Conservation (phyloP, 2,113 vertebrate genomes). For the Saguinus midas region DNA sequence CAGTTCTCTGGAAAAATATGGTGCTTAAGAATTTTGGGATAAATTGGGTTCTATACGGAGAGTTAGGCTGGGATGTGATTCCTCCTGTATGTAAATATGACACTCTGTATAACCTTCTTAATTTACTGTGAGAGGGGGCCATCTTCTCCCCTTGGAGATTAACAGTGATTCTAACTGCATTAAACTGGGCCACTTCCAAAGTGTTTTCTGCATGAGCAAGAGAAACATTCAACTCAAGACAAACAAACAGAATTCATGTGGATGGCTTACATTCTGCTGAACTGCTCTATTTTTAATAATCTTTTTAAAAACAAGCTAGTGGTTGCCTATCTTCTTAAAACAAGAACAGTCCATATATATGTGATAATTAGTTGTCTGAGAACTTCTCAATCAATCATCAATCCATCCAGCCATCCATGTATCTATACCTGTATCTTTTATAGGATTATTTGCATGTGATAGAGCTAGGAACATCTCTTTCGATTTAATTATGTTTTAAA, state of each 20-base stretch:
- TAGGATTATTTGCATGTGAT: background rate
- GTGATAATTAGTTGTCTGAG: no score
- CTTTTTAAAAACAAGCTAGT: background rate
- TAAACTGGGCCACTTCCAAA: background rate
- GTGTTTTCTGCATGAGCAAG: constrained; percentile 51
- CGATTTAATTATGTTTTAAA: background rate
- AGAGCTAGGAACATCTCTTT: background rate
- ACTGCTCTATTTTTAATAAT: constrained; percentile 3
- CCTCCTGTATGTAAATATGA: background rate
- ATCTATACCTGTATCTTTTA: background rate
- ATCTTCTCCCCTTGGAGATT: background rate
- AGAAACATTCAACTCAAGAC: background rate
- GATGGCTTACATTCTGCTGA: background rate
- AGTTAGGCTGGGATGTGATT: background rate
- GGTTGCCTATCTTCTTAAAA: background rate
- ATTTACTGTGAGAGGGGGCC: background rate
- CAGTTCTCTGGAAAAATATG: background rate
- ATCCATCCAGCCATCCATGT: background rate
- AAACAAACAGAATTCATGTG: background rate
- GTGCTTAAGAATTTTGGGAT: constrained; percentile 20
- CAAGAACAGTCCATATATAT: background rate
- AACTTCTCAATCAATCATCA: no score
- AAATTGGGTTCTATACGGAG: background rate
- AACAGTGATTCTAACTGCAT: background rate
- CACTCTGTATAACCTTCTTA: background rate